phyloP scores from a whole-genome alignment of 2,888 invertebrate genomes.

The Zootermopsis nevadensis region DNA sequence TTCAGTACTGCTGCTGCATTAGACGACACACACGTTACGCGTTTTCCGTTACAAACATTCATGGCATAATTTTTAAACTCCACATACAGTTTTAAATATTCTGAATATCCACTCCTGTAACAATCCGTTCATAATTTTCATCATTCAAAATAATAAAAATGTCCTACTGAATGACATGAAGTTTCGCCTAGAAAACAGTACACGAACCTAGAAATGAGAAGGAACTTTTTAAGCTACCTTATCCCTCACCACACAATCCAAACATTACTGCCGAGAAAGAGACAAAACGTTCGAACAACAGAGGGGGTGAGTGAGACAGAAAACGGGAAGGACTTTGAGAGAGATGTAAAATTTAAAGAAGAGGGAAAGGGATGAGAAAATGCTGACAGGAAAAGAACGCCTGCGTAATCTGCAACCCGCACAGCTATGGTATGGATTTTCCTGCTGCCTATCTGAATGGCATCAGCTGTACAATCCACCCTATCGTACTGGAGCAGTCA shows the following conservation, averaged over 20 bases:
- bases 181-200: neutral
- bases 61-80: too few relatives aligned
- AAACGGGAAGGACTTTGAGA: too few relatives aligned
- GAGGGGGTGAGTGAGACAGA: neutral
- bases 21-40: too few relatives aligned
- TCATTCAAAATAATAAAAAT: neutral
- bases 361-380: neutral
- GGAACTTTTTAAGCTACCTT: neutral
- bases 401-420: conserved; percentile 26
- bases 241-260: neutral
- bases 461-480: too few relatives aligned
- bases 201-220: neutral
- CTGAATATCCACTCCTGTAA: too few relatives aligned
- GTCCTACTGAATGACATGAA: neutral
- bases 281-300: conserved; percentile 16
- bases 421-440: conserved; percentile 31
- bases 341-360: neutral
- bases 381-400: neutral
- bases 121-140: too few relatives aligned
- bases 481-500: neutral
- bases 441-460: neutral
- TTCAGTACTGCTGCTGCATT: too few relatives aligned
- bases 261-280: conserved; percentile 1
- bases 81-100: too few relatives aligned
- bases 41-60: too few relatives aligned